phyloP scores from a whole-genome alignment of 2,113 vertebrate species.

The Theristicus caerulescens region DNA sequence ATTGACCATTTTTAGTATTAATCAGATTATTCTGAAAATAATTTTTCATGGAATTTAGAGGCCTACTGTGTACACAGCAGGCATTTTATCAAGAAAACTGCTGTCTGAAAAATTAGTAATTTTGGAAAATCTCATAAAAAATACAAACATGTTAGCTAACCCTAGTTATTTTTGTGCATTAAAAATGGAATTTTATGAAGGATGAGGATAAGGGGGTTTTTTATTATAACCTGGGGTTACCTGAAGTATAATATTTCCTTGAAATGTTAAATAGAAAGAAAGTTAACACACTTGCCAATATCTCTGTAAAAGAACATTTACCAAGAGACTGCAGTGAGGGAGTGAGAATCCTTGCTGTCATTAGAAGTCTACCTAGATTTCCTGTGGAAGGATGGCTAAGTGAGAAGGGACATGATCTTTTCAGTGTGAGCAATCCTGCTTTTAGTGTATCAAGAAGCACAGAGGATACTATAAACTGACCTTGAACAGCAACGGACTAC shows the following conservation, averaged over 20 bases:
- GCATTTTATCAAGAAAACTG: background rate
- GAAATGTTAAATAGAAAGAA: background rate
- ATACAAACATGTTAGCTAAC: background rate
- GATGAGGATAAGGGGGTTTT: background rate
- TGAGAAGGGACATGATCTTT: too few species aligned
- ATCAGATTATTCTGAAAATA: background rate
- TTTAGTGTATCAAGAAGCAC: too few species aligned
- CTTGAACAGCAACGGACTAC: too few species aligned
- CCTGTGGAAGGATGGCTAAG: too few species aligned
- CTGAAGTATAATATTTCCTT: background rate
- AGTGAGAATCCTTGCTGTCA: background rate
- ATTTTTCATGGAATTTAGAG: background rate
- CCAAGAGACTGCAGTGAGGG: background rate
- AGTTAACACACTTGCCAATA: background rate
- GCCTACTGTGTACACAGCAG: background rate
- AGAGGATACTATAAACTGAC: too few species aligned
- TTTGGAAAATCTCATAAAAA: background rate
- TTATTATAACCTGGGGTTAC: background rate
- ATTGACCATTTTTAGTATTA: background rate
- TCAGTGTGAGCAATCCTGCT: too few species aligned
- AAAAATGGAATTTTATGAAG: background rate
- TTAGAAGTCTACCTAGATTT: background rate
- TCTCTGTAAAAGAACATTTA: background rate
- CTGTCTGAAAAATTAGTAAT: background rate
- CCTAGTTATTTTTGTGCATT: background rate